Conservation (phyloP, 2,113 vertebrate species). For the Beaufortia kweichowensis region DNA sequence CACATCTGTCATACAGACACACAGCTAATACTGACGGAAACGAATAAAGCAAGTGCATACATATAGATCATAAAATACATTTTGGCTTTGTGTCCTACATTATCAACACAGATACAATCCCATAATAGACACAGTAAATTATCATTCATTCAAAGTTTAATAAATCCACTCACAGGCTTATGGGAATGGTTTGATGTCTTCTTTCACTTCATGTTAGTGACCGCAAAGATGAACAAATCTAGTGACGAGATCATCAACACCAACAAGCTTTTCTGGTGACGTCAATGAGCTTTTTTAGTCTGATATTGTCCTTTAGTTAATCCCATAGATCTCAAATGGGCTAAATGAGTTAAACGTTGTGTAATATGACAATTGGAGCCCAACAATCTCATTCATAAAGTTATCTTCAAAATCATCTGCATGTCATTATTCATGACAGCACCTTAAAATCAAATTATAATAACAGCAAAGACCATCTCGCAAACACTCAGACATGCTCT, state of each 20-base stretch:
- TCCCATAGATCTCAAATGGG: not conserved
- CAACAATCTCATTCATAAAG: not conserved
- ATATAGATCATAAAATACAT: constrained; percentile 16
- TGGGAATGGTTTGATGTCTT: not conserved
- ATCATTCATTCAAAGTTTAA: not conserved
- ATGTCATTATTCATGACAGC: not conserved
- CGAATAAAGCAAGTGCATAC: constrained; percentile 11
- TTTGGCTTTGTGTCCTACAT: constrained; percentile 23
- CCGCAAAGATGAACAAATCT: not conserved
- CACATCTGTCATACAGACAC: constrained; percentile 18
- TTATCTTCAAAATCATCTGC: not conserved
- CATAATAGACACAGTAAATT: not conserved
- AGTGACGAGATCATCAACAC: too few relatives aligned
- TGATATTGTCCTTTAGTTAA: not conserved
- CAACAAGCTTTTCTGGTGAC: too few relatives aligned
- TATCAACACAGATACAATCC: not conserved
- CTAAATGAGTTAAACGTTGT: not conserved
- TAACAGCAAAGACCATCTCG: not conserved
- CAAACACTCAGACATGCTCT: not conserved
- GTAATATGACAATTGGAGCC: not conserved
- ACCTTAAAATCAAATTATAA: not conserved
- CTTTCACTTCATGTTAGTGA: not conserved
- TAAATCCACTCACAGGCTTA: not conserved
- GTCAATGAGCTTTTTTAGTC: too few relatives aligned
- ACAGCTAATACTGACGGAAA: constrained; percentile 15